Percentiles rank a stretch among this genome's conserved stretches.
phyloP scores from a whole-genome alignment of 2,797 vertebrate species.

The Synaphobranchus kaupii region DNA sequence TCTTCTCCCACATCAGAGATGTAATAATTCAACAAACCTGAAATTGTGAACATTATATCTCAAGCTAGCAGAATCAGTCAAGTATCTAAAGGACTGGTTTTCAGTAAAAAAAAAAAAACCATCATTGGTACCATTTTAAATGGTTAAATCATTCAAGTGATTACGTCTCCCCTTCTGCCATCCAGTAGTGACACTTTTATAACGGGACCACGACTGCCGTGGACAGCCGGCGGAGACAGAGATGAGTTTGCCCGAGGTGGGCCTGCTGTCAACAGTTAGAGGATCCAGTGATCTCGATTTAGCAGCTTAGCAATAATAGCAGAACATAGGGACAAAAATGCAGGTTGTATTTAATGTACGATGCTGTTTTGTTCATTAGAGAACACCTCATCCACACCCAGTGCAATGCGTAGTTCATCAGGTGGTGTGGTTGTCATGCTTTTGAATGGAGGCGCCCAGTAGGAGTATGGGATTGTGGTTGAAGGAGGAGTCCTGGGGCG shows the following conservation, averaged over 20 bases:
- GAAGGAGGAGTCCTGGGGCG: background rate
- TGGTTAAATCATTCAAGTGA: background rate
- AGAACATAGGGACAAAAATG: constrained; percentile 33
- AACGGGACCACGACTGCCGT: background rate
- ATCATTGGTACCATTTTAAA: background rate
- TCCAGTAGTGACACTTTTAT: background rate
- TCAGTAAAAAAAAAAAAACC: background rate
- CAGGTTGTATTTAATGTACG: background rate
- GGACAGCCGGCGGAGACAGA: no score
- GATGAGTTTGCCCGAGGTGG: constrained; percentile 44
- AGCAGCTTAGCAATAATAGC: constrained; percentile 57
- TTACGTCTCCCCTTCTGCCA: background rate
- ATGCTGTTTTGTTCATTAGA: constrained; percentile 20
- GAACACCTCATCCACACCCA: constrained; percentile 58
- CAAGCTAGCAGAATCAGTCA: no score
- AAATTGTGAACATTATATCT: background rate
- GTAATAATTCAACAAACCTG: background rate
- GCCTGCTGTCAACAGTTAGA: constrained; percentile 55
- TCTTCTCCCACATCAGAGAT: background rate
- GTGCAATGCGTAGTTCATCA: background rate
- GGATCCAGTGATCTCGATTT: constrained; percentile 57
- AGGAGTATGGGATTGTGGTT: background rate
- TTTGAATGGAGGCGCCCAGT: background rate
- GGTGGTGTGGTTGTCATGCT: background rate
- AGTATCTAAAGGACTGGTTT: background rate